Base-by-base conservation (phyloP, 2,797 vertebrate genomes). In the Eospalax fontanierii region DNA sequence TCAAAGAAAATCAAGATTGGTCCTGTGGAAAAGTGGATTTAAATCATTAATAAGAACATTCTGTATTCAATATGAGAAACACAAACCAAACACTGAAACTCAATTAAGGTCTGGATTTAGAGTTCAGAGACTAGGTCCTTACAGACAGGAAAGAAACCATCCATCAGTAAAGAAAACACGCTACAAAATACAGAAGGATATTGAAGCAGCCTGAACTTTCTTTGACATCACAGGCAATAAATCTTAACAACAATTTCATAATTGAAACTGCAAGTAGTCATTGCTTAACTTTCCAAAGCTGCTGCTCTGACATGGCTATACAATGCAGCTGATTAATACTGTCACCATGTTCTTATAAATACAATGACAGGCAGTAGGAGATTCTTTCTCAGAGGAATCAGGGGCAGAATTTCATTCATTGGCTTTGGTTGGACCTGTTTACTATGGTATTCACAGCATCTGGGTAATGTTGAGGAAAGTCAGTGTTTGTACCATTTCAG, bases 11-110 rank as follows among this genome's bases (percentile, higher is more conserved):
- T 81, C 40, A 57, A 93, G 33, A 4, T 76, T 92, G 38, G 74
- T 75, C 35, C 22, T 78, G 76, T 22, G 19, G 38, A 84, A 57
- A 87, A 92, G 74, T 59, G 22, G 50, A 73, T 70, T 76, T 90
- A 90, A 90, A 87, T 95, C 46, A 87, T 81, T 90, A 90, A 50
- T 94, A 92, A 54, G 33, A 35, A 87, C 65, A 15, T 65, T 89
- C 40, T 84, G 40, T 89, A 79, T 91, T 90, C 90, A 57, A 71
- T 61, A 35, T 59, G 40, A 71, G 46, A 85, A 95, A 85, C 38
- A 94, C 57, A 93, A 94, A 22, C 33, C 24, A 87, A 70, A n/a
- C 30, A 57, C 1, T 70, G 22, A 89, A 83, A 71, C 15, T 68
- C 66, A 89, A 38, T 38, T 89, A 84, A 81, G 91, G 85, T 83